These are phyloP conservation scores for Oopsacas minuta DNA, from an alignment of 37 sponge, comb jelly and placozoan genomes.

Conservation along the genomic window DNA sequence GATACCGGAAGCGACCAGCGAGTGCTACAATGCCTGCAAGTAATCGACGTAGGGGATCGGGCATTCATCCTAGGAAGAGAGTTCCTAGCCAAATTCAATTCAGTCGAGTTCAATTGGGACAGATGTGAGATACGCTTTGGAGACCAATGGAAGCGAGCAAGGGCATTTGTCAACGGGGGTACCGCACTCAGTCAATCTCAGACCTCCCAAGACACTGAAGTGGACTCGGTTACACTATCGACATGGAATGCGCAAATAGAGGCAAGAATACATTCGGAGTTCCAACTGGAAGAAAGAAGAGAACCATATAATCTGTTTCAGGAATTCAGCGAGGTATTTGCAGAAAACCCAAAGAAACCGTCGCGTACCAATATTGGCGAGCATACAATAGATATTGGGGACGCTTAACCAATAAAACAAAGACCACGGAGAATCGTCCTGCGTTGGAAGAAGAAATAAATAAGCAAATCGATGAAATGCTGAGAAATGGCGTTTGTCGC, in stretches of 20 bases:
- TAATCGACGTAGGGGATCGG: neutral
- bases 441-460: neutral
- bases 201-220: neutral
- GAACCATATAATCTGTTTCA: neutral
- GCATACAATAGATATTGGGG: neutral
- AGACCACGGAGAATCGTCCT: neutral
- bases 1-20: neutral
- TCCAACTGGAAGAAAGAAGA: neutral
- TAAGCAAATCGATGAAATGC: slow-evolving; percentile 16
- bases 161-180: neutral
- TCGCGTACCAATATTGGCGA: neutral
- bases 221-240: neutral
- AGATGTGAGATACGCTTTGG: neutral
- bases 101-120: neutral
- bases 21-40: neutral
- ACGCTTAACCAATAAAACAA: neutral
- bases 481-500: slow-evolving; percentile 15
- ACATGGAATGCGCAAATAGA: neutral
- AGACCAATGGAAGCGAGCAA: neutral
- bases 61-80: neutral
- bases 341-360: neutral
- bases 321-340: neutral
- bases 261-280: neutral
- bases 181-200: neutral
- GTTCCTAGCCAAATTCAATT: neutral